Percentiles rank a stretch among this genome's conserved stretches.
phyloP scores from a whole-genome alignment of 2,113 vertebrate genomes.

The Petrocephalus zakoni region DNA sequence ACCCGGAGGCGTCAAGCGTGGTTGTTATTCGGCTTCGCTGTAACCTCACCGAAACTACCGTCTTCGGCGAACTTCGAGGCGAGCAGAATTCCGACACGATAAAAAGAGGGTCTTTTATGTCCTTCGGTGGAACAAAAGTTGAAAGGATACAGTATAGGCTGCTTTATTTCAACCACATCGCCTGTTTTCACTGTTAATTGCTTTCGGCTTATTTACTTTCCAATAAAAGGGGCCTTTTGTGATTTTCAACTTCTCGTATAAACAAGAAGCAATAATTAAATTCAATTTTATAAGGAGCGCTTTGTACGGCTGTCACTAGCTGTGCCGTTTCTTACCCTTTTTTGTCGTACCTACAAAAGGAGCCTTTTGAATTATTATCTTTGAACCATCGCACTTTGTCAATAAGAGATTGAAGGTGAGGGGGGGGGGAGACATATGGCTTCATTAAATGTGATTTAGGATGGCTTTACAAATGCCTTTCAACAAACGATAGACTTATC shows the following conservation, averaged over 20 bases:
- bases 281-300: conserved; percentile 52
- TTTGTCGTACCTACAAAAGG: conserved; percentile 52
- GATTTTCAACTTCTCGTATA: conserved; percentile 21
- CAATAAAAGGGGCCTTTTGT: conserved; percentile 17
- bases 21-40: not conserved
- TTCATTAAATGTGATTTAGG: conserved; percentile 59
- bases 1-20: not conserved
- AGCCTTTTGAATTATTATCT: conserved; percentile 62
- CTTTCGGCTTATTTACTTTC: conserved; percentile 34
- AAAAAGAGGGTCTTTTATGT: not conserved
- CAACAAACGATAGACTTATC: conserved; percentile 22
- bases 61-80: not conserved
- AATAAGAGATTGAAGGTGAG: conserved; percentile 64
- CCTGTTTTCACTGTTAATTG: conserved; percentile 43
- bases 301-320: conserved; percentile 46
- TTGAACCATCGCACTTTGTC: conserved; percentile 49
- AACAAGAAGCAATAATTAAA: conserved; percentile 52
- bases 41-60: not conserved
- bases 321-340: conserved; percentile 55
- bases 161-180: conserved; percentile 38
- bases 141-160: not conserved
- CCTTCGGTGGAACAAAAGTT: not conserved
- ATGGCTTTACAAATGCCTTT: conserved; percentile 19
- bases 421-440: conserved; percentile 49
- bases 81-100: not conserved